Base-by-base conservation (phyloP, 2,797 vertebrate species). In the Todus mexicanus region DNA sequence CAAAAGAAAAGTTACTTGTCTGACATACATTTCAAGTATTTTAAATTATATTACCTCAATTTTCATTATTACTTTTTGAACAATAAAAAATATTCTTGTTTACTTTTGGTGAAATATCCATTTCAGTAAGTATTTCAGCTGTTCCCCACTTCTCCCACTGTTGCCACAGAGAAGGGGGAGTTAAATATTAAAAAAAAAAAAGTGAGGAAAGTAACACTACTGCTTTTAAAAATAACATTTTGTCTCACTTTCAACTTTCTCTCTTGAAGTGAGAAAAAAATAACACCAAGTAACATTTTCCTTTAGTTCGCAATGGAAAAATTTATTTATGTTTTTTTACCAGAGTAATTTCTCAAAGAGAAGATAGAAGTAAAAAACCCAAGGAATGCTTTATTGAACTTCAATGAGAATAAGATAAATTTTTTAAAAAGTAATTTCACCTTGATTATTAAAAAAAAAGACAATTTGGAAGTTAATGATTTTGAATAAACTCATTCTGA, bases 201-300 rank as follows among this genome's bases (percentile, higher is more conserved):
- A 64, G 57, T 64, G 59, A 90, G 43, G 64, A 84, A 79, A 88
- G 26, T 53, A 90, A 93, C 85, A 88, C 71, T 88, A 16, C 45
- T 86, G 51, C 56, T 73, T 91, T 94, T 79, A 85, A 95, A 96
- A 95, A 93, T 91, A 96, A 73, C 64, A 50, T 48, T 79, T 94
- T 87, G 15, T 94, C 80, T 89, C 95, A 68, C 90, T 90, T 94
- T 63, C n/a, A 75, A 56, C 38, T 69, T 81, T 89, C 25, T 72
- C 9, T 63, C 65, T 78, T 57, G 17, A 88, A 86, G 87, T 92
- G 88, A 84, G 68, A 90, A 37, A 68, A 94, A 86, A 92, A 66
- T 76, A 94, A 71, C n/a, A 70, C 26, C 33, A 63, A 78, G 35
- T 65, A 91, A 90, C 59, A 81, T 89, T 91, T 90, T 88, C 18